These are phyloP conservation scores for Frieseomelitta varia DNA, from an alignment of 1,140 invertebrate genomes.

Conservation along the genomic window DNA sequence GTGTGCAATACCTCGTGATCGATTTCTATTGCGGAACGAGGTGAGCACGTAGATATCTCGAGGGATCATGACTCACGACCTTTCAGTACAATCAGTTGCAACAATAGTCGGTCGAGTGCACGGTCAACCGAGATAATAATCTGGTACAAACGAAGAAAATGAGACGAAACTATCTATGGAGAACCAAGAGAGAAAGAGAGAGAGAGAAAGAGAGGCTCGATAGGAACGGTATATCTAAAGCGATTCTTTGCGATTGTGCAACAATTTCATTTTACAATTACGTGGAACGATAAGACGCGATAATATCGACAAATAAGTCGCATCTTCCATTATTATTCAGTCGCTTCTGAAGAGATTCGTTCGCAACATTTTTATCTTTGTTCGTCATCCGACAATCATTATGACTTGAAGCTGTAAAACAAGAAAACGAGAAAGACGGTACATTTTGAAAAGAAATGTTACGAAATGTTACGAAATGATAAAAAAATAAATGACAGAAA, in stretches of 20 bases:
- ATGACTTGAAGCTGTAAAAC: too few species aligned
- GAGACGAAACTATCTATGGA: conserved; percentile 46
- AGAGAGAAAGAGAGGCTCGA: neutral
- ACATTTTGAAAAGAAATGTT: too few species aligned
- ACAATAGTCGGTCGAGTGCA: conserved; percentile 49
- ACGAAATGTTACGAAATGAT: too few species aligned
- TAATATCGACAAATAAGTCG: neutral
- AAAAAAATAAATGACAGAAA: too few species aligned
- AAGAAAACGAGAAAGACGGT: too few species aligned
- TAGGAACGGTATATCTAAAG: neutral
- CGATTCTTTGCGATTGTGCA: too few species aligned
- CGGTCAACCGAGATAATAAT: conserved; percentile 55
- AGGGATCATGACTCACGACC: conserved; percentile 50
- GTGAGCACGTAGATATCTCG: conserved; percentile 38
- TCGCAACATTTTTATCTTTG: too few species aligned
- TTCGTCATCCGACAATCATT: too few species aligned
- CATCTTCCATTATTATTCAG: neutral
- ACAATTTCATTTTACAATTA: neutral
- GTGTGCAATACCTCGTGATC: conserved; percentile 17
- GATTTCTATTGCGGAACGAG: conserved; percentile 48
- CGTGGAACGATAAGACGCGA: neutral
- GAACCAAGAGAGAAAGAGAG: neutral
- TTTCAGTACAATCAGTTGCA: conserved; percentile 37
- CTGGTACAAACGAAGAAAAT: conserved; percentile 55
- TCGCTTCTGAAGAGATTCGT: too few species aligned